Conservation (phyloP, 2,113 vertebrate genomes). For the Oxyura jamaicensis region DNA sequence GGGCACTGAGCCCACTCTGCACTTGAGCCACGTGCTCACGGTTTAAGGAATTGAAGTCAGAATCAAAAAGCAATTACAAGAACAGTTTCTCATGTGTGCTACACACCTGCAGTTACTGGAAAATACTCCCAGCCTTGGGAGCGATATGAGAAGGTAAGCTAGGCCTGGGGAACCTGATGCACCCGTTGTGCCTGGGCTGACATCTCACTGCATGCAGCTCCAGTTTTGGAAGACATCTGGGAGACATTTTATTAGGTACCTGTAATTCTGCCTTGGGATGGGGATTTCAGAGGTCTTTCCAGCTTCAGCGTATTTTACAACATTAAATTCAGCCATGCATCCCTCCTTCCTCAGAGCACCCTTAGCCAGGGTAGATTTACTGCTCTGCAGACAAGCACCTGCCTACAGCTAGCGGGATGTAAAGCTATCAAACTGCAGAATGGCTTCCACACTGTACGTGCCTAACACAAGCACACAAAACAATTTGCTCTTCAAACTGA, state of each 20-base stretch:
- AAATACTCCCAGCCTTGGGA: neutral
- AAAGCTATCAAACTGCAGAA: neutral
- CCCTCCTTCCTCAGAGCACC: neutral
- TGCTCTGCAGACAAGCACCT: neutral
- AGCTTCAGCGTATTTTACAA: neutral
- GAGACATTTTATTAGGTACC: neutral
- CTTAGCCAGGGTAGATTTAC: neutral
- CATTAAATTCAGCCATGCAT: neutral
- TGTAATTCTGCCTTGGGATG: neutral
- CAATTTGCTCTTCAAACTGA: neutral
- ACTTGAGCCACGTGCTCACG: fast-evolving
- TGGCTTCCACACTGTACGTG: fast-evolving
- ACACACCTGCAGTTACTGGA: neutral
- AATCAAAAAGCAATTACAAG: fast-evolving
- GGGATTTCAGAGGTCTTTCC: neutral
- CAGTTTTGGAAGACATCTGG: neutral
- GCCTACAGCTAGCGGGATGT: neutral
- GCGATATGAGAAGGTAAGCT: too few relatives aligned
- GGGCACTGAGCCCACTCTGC: fast-evolving
- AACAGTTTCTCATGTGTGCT: neutral
- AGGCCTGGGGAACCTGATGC: neutral
- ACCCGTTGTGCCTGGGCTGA: neutral
- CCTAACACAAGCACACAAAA: fast-evolving
- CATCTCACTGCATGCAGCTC: fast-evolving
- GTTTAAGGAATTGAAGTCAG: fast-evolving